Conservation (phyloP, 1,140 invertebrate genomes). For the Euura lappo region DNA sequence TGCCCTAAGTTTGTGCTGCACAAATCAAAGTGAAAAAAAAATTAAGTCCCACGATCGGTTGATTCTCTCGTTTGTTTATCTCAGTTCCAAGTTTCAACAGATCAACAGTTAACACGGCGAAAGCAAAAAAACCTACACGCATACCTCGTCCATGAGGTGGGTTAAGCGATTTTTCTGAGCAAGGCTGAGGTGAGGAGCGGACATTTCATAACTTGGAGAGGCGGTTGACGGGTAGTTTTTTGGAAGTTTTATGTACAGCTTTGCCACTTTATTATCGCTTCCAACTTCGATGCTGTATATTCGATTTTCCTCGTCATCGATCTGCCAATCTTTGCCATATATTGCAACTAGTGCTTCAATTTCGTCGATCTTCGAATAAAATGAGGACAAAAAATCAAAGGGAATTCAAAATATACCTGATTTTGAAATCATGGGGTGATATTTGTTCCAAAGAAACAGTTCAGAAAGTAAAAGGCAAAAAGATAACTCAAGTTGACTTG, state of each 20-base stretch:
- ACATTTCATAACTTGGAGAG: constrained; percentile 74
- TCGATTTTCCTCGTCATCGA: constrained; percentile 63
- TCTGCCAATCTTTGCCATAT: constrained; percentile 74
- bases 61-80: no score
- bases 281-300: constrained; percentile 66
- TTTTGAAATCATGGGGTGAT: neutral
- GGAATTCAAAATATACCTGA: neutral
- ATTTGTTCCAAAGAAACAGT: neutral
- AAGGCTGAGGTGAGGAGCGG: constrained; percentile 73
- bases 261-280: constrained; percentile 58
- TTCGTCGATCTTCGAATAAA: constrained; percentile 68
- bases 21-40: constrained; percentile 28
- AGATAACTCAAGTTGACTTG: constrained; percentile 17
- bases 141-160: constrained; percentile 68
- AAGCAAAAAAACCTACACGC: constrained; percentile 65
- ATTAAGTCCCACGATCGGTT: neutral
- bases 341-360: constrained; percentile 78
- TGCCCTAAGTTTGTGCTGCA: constrained; percentile 73
- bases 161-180: constrained; percentile 64
- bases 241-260: constrained; percentile 67
- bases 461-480: constrained; percentile 13
- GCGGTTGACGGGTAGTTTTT: constrained; percentile 68
- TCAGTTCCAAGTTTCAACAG: no score
- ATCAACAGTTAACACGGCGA: neutral
- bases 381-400: constrained; percentile 13